Base-by-base conservation (phyloP, 2,888 invertebrate species). In the Acheta domesticus region DNA sequence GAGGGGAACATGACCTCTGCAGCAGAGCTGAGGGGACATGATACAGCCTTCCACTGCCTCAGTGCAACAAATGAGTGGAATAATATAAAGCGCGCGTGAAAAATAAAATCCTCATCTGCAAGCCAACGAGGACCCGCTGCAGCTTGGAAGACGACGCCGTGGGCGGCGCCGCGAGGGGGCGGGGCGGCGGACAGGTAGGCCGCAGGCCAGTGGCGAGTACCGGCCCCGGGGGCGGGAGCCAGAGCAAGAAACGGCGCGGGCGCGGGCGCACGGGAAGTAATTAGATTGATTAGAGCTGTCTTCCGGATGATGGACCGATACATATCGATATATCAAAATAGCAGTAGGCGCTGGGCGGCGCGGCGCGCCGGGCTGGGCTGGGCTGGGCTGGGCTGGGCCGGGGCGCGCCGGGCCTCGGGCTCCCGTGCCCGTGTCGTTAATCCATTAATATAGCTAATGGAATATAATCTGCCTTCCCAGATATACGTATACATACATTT, bases 251-350 rank as follows among this genome's bases (percentile, higher is more conserved):
- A 14, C 62, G 62, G 4, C 4, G 62, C 62, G 16, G n/a, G 4
- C 62, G 62, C 62, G 62, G 8, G 62, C 62, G 62, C 62, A 62
- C 14, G n/a, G 4, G 16, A 62, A 62, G 62, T 62, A 62, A 62
- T 62, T 62, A 62, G 62, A 62, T 62, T 62, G 62, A 62, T 62
- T 62, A 62, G 16, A 62, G 16, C 62, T 62, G 62, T 62, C 62
- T n/a, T 62, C 62, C 62, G 62, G 62, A 62, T 62, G 62, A 62
- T 62, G 62, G 62, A 62, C 62, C 62, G 62, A 62, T 62, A 62
- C 62, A 62, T 62, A 62, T 62, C 62, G 62, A 62, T 62, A 62
- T 62, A 62, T 62, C 62, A 62, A 62, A 62, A 62, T 62, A 62
- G 62, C 62, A 62, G 16, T 62, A n/a, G 16, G 62, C 62, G 16